These are phyloP conservation scores for Tympanoctomys barrerae DNA, from an alignment of 2,797 vertebrate genomes.

Conservation along the genomic window DNA sequence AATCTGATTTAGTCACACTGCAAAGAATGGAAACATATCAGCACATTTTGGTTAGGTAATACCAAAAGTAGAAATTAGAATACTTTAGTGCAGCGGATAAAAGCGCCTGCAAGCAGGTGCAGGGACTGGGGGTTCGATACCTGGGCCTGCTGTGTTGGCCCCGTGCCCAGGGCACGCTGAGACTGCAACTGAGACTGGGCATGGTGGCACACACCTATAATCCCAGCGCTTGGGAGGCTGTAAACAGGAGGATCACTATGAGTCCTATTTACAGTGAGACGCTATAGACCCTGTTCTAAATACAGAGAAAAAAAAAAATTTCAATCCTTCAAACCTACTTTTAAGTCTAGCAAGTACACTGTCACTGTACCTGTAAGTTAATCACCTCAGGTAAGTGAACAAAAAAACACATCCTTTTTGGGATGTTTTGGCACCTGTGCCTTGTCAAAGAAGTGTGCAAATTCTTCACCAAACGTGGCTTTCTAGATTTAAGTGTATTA, in stretches of 20 bases:
- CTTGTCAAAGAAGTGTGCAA: not conserved
- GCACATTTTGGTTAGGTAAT: conserved; percentile 11
- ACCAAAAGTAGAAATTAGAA: conserved; percentile 39
- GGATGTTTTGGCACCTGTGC: not conserved
- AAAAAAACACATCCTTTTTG: conserved; percentile 12
- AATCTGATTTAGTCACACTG: not conserved
- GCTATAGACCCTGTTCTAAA: too few species aligned
- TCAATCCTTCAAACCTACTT: conserved; percentile 11
- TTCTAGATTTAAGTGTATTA: conserved; percentile 14
- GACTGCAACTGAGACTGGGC: too few species aligned
- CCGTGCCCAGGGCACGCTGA: too few species aligned
- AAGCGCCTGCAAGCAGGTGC: too few species aligned
- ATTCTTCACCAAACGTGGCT: not conserved
- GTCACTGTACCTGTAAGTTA: conserved; percentile 16
- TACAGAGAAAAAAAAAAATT: not conserved
- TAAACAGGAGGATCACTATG: too few species aligned
- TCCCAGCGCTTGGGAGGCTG: too few species aligned
- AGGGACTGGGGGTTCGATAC: too few species aligned
- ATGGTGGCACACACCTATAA: too few species aligned
- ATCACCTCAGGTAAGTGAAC: not conserved
- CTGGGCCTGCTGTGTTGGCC: too few species aligned
- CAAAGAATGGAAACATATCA: not conserved
- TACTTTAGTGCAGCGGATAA: not conserved
- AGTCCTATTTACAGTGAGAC: too few species aligned
- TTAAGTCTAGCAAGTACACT: not conserved